These are phyloP conservation scores for Glaucidium brasilianum DNA, from an alignment of 2,113 vertebrate genomes.

Conservation along the genomic window DNA sequence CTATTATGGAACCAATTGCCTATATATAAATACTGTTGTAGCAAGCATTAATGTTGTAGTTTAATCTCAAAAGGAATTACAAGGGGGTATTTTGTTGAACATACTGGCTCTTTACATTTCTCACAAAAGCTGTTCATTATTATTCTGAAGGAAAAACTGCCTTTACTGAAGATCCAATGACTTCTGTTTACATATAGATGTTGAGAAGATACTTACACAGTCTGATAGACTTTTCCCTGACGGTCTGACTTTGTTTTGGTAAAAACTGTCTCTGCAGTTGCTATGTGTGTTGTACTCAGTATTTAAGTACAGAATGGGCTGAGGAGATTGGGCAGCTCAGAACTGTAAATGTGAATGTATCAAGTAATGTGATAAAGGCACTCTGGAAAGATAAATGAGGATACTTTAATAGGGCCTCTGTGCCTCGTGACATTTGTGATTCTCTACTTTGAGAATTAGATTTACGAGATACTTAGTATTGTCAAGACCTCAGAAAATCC, in stretches of 20 bases:
- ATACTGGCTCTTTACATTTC: neutral
- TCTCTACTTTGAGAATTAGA: neutral
- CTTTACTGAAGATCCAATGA: neutral
- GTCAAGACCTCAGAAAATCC: neutral
- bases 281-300: neutral
- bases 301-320: neutral
- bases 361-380: neutral
- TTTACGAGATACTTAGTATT: neutral
- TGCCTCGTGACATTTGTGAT: neutral
- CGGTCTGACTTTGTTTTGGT: neutral
- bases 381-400: neutral
- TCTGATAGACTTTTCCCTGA: neutral
- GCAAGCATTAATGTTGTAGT: constrained; percentile 5
- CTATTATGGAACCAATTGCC: constrained; percentile 34
- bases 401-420: neutral
- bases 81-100: neutral
- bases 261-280: neutral
- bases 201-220: neutral
- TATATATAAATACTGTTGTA: constrained; percentile 63
- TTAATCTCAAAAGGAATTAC: constrained; percentile 17
- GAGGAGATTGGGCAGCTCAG: neutral
- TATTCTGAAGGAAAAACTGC: constrained; percentile 6
- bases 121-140: neutral
- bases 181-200: constrained; percentile 11
- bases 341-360: neutral